Evolutionary conservation across 2,888 invertebrate genomes (phyloP), one percentile per base, ranked within the genome.

Genomic region (Myopa tessellatipennis): DNA sequence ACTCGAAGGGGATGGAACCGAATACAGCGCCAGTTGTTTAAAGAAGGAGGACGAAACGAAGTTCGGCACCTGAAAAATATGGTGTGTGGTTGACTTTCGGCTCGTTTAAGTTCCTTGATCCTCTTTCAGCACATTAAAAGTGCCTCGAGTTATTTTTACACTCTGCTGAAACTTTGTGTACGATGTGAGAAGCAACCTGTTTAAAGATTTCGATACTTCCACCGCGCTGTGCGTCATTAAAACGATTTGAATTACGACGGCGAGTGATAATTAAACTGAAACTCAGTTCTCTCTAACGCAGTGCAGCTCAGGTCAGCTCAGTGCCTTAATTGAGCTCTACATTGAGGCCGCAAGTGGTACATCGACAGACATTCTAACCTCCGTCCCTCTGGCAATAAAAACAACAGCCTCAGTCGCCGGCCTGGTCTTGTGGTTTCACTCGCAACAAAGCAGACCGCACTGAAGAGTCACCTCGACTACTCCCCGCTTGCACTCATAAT

Each of bases 281-380:
- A 55, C 38, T 55, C 14, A 38, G 1, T 65, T 70, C 55, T 70
- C 14, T 55, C 36, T 34, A 18, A n/a, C 12, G 16, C 55, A 6
- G 36, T 16, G 12, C 18, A 69, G 70, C 16, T 34, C 65, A 52
- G 60, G 16, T 34, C 45, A 52, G 65, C 45, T 74, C 74, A 65
- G 63, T 50, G 63, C n/a, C 36, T 45, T 65, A 74, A 74, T 74
- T 74, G 52, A 65, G 60, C 38, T 16, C 34, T n/a, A 65, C 63
- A 65, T n/a, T 12, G 60, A 16, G 70, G 18, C 71, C 71, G 36
- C 58, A 55, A 26, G 71, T 36, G 71, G 71, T 38, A 55, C 34
- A 16, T 58, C 36, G 14, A 38, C n/a, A 55, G 50, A 68, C n/a
- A 68, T 50, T 68, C 40, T 68, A 50, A 45, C 18, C 45, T 50